These are phyloP conservation scores for Myanophis thanlyinensis DNA, from an alignment of 2,113 vertebrate genomes.

Conservation along the genomic window DNA sequence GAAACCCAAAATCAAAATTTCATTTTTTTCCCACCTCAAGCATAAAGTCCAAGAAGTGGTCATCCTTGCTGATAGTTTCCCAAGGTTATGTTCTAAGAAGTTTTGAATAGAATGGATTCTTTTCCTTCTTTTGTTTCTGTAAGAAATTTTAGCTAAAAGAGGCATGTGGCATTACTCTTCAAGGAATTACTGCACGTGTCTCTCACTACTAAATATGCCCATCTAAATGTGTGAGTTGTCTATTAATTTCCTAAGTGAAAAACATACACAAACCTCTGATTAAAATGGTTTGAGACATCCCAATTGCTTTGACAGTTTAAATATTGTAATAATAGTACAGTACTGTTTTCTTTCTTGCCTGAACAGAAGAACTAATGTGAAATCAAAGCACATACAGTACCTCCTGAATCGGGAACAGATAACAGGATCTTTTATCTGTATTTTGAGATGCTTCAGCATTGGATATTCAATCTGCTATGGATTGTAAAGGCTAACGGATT, in stretches of 20 bases:
- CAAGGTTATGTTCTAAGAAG: not conserved
- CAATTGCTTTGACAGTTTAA: constrained; percentile 23
- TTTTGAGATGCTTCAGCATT: not conserved
- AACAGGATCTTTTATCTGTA: not conserved
- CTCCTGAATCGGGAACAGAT: not conserved
- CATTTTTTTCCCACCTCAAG: no score
- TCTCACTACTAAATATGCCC: constrained; percentile 23
- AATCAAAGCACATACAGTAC: not conserved
- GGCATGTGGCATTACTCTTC: not conserved
- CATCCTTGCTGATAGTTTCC: no score
- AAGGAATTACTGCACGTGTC: not conserved
- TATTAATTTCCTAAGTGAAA: constrained; percentile 39
- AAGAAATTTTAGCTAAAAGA: not conserved
- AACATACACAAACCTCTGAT: constrained; percentile 27
- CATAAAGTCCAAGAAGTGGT: no score
- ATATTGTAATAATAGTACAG: not conserved
- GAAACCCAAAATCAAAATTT: no score
- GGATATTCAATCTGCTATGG: not conserved
- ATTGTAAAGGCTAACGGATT: not conserved
- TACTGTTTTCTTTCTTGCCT: not conserved
- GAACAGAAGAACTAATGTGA: not conserved
- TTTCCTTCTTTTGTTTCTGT: not conserved
- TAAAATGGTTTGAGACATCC: constrained; percentile 31
- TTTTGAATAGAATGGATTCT: not conserved
- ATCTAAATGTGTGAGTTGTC: constrained; percentile 27